Percentiles rank a stretch among this genome's conserved stretches.
These are phyloP conservation scores for Camponotus vicinus DNA, from an alignment of 1,140 invertebrate species.

Conservation along the genomic window DNA sequence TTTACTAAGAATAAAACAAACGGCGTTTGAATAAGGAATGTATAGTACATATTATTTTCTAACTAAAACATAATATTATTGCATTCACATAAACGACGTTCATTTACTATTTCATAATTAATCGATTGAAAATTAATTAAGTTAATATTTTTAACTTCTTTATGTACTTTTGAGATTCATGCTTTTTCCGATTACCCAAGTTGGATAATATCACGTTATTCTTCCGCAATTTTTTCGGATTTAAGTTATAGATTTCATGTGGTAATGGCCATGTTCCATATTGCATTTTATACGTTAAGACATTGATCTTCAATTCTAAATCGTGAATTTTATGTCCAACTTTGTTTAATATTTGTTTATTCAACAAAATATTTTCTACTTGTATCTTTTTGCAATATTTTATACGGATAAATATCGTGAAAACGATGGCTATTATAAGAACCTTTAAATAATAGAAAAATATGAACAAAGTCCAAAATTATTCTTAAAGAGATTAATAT, in stretches of 20 bases:
- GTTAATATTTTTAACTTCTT: neutral
- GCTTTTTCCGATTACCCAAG: constrained; percentile 71
- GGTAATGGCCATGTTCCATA: constrained; percentile 80
- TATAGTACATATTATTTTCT: constrained; percentile 31
- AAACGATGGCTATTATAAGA: constrained; percentile 65
- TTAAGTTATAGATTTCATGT: constrained; percentile 70
- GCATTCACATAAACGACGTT: neutral
- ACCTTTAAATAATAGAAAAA: constrained; percentile 68
- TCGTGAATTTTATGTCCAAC: constrained; percentile 78
- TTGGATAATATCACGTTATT: constrained; percentile 70
- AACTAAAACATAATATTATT: constrained; percentile 34
- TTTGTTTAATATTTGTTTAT: constrained; percentile 69
- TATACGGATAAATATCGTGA: constrained; percentile 68
- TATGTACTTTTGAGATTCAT: constrained; percentile 73
- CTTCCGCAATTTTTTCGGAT: constrained; percentile 65
- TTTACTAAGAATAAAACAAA: constrained; percentile 31
- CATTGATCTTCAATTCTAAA: constrained; percentile 80
- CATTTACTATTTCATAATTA: neutral
- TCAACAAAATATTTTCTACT: constrained; percentile 3
- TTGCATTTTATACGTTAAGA: constrained; percentile 81
- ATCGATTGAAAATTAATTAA: neutral
- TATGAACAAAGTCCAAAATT: neutral
- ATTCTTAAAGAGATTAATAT: neutral
- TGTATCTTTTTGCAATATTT: constrained; percentile 68
- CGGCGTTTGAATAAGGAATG: constrained; percentile 38